phyloP scores from a whole-genome alignment of 2,888 invertebrate species.

The Rhabditoides inermis region DNA sequence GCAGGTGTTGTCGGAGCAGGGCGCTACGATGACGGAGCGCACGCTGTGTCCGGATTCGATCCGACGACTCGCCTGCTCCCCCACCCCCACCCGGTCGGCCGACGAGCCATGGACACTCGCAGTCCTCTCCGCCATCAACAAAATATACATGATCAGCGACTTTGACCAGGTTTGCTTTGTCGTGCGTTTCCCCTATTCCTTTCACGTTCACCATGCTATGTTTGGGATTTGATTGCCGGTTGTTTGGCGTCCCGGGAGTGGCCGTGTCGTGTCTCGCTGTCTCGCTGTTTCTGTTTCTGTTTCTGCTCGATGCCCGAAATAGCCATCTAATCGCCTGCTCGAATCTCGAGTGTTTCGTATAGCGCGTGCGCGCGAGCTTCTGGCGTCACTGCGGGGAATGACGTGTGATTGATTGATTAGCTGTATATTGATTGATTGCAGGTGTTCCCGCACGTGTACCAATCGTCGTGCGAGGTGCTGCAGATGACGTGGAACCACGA shows the following conservation, averaged over 20 bases:
- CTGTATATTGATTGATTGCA: background rate
- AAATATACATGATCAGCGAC: constrained; percentile 20
- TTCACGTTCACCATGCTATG: too few species aligned
- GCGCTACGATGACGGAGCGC: constrained; percentile 40
- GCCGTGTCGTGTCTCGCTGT: too few species aligned
- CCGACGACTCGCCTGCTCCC: constrained; percentile 32
- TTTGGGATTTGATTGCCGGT: too few species aligned
- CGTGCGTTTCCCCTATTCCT: too few species aligned
- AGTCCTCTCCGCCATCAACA: constrained; percentile 18
- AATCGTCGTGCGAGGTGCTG: constrained; percentile 19
- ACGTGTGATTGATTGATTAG: background rate
- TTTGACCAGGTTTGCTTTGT: constrained; percentile 24
- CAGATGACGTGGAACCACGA: constrained; percentile 40
- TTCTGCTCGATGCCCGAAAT: too few species aligned
- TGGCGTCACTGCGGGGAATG: too few species aligned
- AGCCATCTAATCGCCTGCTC: too few species aligned
- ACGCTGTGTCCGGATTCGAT: constrained; percentile 27
- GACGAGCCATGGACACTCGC: constrained; percentile 42
- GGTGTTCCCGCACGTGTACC: constrained; percentile 4
- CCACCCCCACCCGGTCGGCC: too few species aligned
- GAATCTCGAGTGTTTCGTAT: too few species aligned
- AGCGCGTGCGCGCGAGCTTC: too few species aligned
- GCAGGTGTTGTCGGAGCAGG: constrained; percentile 37
- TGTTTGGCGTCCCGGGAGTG: too few species aligned
- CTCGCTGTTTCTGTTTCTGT: too few species aligned